A percentile compares a stretch with the other conserved stretches of the same genome.
These are phyloP conservation scores for Ladona fulva DNA, from an alignment of 1,140 invertebrate species.

Conservation along the genomic window DNA sequence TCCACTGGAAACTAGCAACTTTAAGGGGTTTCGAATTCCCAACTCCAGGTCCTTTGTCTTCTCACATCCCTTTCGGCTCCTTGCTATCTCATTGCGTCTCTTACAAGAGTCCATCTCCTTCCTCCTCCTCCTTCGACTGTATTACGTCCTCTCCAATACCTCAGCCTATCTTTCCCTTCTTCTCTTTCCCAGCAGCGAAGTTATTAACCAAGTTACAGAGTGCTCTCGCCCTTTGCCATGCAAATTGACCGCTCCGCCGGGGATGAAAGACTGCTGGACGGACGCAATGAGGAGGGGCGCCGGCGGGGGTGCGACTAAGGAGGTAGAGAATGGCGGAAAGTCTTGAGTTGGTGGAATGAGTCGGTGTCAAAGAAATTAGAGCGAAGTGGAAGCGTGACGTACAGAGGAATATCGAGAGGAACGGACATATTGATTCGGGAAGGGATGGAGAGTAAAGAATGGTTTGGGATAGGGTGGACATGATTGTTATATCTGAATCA, in stretches of 20 bases:
- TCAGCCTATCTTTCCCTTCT: neutral
- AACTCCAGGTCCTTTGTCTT: neutral
- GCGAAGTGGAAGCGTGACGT: neutral
- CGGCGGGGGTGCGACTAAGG: neutral
- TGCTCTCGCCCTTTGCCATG: neutral
- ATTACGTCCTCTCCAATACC: neutral
- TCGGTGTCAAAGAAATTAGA: neutral
- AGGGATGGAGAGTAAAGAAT: too few relatives aligned
- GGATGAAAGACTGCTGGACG: neutral
- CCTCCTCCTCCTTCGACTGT: neutral
- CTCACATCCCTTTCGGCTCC: neutral
- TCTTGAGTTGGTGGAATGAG: neutral
- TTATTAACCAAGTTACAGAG: neutral
- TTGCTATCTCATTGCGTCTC: neutral
- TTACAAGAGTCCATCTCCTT: neutral
- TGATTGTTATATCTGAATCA: too few relatives aligned
- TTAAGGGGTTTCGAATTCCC: neutral
- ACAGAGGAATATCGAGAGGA: neutral
- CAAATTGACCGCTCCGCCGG: neutral
- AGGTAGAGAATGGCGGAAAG: neutral
- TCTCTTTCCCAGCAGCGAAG: neutral
- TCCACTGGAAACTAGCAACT: too few relatives aligned
- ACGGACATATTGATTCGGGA: neutral
- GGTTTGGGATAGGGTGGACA: too few relatives aligned
- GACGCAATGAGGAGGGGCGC: neutral